A percentile compares a stretch with the other conserved stretches of the same genome.
These are phyloP conservation scores for Chaunax sp. DNA, from an alignment of 2,797 vertebrate species.

Conservation along the genomic window DNA sequence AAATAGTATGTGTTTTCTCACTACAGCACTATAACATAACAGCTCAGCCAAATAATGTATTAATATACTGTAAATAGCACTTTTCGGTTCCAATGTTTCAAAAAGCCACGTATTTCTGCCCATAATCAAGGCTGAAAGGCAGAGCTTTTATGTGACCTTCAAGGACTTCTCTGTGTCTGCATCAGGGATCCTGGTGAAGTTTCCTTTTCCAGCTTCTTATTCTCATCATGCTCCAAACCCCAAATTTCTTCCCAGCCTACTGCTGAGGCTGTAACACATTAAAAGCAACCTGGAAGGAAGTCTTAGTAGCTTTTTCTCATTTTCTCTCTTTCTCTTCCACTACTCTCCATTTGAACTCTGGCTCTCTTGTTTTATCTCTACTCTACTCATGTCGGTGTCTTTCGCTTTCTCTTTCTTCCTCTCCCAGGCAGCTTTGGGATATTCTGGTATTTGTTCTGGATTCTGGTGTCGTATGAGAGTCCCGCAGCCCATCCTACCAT, in stretches of 20 bases:
- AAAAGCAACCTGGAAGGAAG: too few species aligned
- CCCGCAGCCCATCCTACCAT: conserved; percentile 96
- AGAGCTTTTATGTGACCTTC: neutral
- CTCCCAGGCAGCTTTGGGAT: conserved; percentile 92
- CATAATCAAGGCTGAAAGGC: too few species aligned
- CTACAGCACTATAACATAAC: too few species aligned
- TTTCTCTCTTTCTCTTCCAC: too few species aligned
- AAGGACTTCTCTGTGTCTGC: neutral
- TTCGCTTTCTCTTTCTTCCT: conserved; percentile 13
- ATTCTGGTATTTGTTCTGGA: conserved; percentile 97
- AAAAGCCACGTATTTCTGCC: too few species aligned
- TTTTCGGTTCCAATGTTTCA: too few species aligned
- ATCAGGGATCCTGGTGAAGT: too few species aligned
- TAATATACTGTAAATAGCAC: too few species aligned
- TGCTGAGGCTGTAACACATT: too few species aligned
- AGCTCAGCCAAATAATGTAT: too few species aligned
- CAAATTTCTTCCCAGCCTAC: neutral
- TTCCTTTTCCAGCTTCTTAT: too few species aligned
- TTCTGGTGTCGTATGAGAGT: conserved; percentile 97
- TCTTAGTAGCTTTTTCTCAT: too few species aligned
- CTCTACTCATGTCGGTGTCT: neutral
- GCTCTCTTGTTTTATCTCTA: neutral
- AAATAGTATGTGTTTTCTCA: neutral
- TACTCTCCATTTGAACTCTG: neutral
- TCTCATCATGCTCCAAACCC: neutral